phyloP scores from a whole-genome alignment of 92 coral and sea anemone genomes.

The Actinostola sp. region DNA sequence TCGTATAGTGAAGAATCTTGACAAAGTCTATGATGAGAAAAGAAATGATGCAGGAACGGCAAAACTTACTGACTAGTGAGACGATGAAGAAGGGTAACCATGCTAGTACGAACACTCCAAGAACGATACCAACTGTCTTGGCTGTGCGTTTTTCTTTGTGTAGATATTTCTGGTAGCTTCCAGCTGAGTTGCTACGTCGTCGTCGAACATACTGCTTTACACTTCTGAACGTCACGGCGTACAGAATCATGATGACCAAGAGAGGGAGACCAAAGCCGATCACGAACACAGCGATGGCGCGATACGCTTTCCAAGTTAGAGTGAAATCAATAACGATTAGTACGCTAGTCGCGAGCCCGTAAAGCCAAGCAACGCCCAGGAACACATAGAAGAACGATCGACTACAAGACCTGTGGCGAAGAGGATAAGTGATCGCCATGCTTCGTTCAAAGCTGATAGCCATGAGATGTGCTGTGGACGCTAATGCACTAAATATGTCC shows the following conservation, averaged over 20 bases:
- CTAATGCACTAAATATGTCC: conserved; percentile 59
- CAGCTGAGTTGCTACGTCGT: conserved; percentile 32
- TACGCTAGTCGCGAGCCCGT: conserved; percentile 29
- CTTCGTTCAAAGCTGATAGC: conserved; percentile 61
- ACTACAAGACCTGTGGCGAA: conserved; percentile 48
- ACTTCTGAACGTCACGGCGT: conserved; percentile 42
- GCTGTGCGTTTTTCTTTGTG: conserved; percentile 44
- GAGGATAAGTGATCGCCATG: conserved; percentile 56
- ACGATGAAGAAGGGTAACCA: conserved; percentile 68
- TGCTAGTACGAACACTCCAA: conserved; percentile 30
- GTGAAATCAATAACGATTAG: conserved; percentile 35
- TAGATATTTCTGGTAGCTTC: conserved; percentile 11
- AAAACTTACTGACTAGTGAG: conserved; percentile 36
- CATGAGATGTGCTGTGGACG: conserved; percentile 55
- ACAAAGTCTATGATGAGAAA: conserved; percentile 48
- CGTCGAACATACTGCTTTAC: conserved; percentile 55
- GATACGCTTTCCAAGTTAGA: conserved; percentile 27
- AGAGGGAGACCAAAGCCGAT: conserved; percentile 51
- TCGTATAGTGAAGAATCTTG: conserved; percentile 60
- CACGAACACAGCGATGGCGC: conserved; percentile 33
- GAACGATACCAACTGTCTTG: conserved; percentile 47
- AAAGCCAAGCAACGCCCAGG: conserved; percentile 36
- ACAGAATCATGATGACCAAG: conserved; percentile 42
- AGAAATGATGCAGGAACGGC: background rate
- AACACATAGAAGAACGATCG: conserved; percentile 25